Base-by-base conservation (phyloP, 2,888 invertebrate species). In the Eugnorisma glareosa region DNA sequence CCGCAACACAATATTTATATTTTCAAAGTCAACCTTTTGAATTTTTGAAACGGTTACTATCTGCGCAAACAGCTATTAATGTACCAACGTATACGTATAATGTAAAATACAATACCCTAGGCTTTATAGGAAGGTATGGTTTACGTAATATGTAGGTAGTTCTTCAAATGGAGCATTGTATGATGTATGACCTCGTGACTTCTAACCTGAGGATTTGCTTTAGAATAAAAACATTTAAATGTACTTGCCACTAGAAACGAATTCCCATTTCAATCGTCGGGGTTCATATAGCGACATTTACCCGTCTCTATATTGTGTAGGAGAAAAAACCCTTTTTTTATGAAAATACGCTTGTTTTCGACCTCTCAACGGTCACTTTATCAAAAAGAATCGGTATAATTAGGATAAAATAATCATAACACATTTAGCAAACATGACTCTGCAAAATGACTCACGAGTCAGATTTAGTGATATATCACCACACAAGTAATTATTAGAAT, bases 401-500 rank as follows among this genome's bases (percentile, higher is more conserved):
- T 18, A 57, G 15, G 35, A 28, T 21, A 54, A 75, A 45, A 81
- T 35, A 83, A 51, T 5, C 13, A 51, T 69, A 66, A 35, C 35
- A 64, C 45, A 35, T 13, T 35, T 68, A 51, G 57, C 21, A 72
- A 74, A 64, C 40, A 18, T 72, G 74, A 66, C 31, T 37, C 40
- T 63, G 43, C 18, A 72, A 66, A 61, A 81, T 70, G 59, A 71
- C 63, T 40, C 63, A 45, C 18, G 35, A 68, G 24, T 59, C 67
- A 40, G 21, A 69, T 68, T 68, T 82, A 68, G 61, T 45, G 21
- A 54, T 54, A 73, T 67, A 24, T 43, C 82, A 75, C 35, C 15
- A 11, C 70, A 57, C 28, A 37, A 18, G 45, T 57, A 45, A 48
- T 28, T 66, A 61, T 1, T 45, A 24, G 11, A 54, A 35, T 40